These are phyloP conservation scores for Dreissena rostriformis DNA, from an alignment of 1,140 invertebrate genomes.

Conservation along the genomic window DNA sequence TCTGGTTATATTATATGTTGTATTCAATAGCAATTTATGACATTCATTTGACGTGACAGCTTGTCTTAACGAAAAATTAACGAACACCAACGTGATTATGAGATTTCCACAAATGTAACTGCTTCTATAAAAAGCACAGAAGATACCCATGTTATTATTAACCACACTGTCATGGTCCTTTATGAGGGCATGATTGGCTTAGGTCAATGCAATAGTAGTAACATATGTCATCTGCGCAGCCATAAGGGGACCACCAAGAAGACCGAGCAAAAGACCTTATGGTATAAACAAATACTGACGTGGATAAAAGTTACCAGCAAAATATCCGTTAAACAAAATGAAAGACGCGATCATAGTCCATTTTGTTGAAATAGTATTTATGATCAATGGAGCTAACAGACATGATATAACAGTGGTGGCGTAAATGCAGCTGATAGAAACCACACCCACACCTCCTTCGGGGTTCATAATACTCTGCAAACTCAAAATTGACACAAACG, in stretches of 20 bases:
- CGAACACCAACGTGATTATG: conserved; percentile 75
- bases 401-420: conserved; percentile 77
- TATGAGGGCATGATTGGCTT: conserved; percentile 70
- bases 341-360: conserved; percentile 78
- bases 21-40: too few species aligned
- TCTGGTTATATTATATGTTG: too few species aligned
- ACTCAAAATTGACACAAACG: conserved; percentile 78
- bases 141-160: conserved; percentile 79
- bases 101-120: conserved; percentile 80
- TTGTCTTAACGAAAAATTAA: too few species aligned
- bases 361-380: conserved; percentile 75
- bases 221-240: conserved; percentile 78
- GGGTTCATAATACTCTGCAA: conserved; percentile 78
- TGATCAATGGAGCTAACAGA: conserved; percentile 77
- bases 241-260: conserved; percentile 77
- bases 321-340: conserved; percentile 74
- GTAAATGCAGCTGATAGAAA: conserved; percentile 78
- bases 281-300: conserved; percentile 74
- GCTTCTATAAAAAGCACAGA: conserved; percentile 74
- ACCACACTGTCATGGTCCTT: conserved; percentile 72
- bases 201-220: conserved; percentile 75
- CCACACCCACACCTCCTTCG: conserved; percentile 74
- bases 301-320: conserved; percentile 78
- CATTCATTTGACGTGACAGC: too few species aligned
- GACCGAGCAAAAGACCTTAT: conserved; percentile 71